Conservation (phyloP, 2,888 invertebrate species). For the Synanthedon myopaeformis region DNA sequence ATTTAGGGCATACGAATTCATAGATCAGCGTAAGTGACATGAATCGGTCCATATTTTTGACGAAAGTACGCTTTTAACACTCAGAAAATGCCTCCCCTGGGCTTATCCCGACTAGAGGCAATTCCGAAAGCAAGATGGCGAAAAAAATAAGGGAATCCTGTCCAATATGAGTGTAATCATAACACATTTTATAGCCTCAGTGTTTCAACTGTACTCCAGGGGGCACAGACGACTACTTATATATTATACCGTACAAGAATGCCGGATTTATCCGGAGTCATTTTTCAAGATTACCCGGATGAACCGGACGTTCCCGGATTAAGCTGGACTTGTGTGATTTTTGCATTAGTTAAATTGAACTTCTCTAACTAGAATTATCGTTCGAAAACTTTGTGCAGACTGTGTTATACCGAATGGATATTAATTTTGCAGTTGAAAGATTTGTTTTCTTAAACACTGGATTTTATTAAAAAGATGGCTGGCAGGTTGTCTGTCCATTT, state of each 20-base stretch:
- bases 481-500: no score
- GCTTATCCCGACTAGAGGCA: background rate
- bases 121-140: background rate
- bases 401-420: no score
- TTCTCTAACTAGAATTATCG: background rate
- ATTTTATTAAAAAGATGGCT: no score
- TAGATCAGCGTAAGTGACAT: no score
- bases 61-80: background rate
- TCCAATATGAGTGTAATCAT: constrained; percentile 6
- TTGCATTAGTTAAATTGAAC: constrained; percentile 6
- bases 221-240: background rate
- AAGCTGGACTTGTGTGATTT: constrained; percentile 3
- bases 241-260: background rate
- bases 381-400: no score
- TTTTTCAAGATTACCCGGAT: constrained; percentile 12
- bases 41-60: background rate
- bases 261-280: constrained; percentile 5
- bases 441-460: no score
- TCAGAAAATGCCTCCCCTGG: background rate
- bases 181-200: constrained; percentile 9
- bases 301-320: constrained; percentile 1
- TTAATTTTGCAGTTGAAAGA: no score
- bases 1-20: no score
- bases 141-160: background rate
- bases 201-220: constrained; percentile 7